Evolutionary conservation across 2,888 invertebrate genomes (phyloP), one percentile per base, ranked within the genome.

Genomic region (Chymomyza fuscimana): DNA sequence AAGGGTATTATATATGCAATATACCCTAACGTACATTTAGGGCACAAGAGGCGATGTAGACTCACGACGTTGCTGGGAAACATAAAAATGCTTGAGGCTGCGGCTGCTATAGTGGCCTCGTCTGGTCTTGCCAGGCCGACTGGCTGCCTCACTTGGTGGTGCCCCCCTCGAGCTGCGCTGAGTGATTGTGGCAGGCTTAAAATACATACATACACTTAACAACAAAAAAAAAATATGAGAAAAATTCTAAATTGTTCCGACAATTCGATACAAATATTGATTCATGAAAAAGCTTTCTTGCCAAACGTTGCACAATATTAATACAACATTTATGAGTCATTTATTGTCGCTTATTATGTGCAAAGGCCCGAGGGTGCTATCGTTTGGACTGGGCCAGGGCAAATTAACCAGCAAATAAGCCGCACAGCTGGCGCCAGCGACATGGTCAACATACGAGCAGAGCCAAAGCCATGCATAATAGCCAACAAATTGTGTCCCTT

Each of bases 201-300:
- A 32, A 32, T 32, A 32, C 32, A 32, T 32, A 32, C 32, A 32
- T 6, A 46, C 36, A 36, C 36, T 9, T 4, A 46, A 4, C 6
- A 12, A 40, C 10, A 46, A 12, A 1, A 12, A 12, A 12, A 40
- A 46, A 12, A 12, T 46, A 10, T 12, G 12, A 46, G 4, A 32
- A 32, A 32, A 32, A 32, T 32, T 5, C 40, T 70, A 12, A 78
- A 71, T 67, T 78, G 61, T 40, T 67, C 4, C 16, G 54, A 77
- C 67, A 80, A 70, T 80, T 74, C 72, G 72, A 74, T 73, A 77
- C 80, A 81, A 86, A 77, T 82, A 82, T 82, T 86, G 86, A 82
- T 82, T 86, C 70, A 63, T 63, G 22, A 15, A 46, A 46, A 46
- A 12, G 40, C 40, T 46, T 10, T 46, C 40, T 46, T 46, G 40